Conservation (phyloP, 2,888 invertebrate genomes). For the Stenolophus ochropezus region DNA sequence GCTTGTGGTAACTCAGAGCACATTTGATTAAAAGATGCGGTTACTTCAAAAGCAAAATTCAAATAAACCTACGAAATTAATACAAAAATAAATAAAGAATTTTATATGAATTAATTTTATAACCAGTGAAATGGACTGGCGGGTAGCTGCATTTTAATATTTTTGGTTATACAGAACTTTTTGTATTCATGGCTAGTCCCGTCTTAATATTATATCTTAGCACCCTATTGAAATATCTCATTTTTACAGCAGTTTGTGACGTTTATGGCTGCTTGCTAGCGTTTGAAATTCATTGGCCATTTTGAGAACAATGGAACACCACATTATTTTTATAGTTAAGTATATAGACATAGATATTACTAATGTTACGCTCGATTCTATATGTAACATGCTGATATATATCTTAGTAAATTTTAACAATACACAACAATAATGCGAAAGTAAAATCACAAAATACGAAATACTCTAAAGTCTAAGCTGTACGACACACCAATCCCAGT, state of each 20-base stretch:
- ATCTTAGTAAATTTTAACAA: too few species aligned
- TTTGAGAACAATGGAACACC: not conserved
- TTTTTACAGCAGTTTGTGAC: slow-evolving; percentile 19
- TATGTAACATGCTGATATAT: too few species aligned
- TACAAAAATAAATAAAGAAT: not conserved
- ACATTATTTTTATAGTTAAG: not conserved
- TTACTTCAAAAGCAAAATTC: not conserved
- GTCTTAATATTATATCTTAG: slow-evolving; percentile 20
- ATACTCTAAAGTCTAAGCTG: too few species aligned
- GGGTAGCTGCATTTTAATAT: not conserved
- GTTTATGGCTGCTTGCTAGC: slow-evolving; percentile 18
- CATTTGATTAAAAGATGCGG: not conserved
- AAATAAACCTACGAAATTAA: not conserved
- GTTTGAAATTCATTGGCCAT: slow-evolving; percentile 8
- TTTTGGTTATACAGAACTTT: slow-evolving; percentile 12
- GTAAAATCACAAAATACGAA: too few species aligned
- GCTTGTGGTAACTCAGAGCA: not conserved
- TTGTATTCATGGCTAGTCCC: not conserved
- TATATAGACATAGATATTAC: not conserved
- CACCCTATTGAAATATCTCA: slow-evolving; percentile 30
- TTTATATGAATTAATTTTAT: too few species aligned
- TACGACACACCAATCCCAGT: too few species aligned
- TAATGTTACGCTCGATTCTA: too few species aligned
- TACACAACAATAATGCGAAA: too few species aligned
- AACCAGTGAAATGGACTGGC: not conserved